Conservation (phyloP, 1,140 invertebrate genomes). For the Aleiodes sp. region DNA sequence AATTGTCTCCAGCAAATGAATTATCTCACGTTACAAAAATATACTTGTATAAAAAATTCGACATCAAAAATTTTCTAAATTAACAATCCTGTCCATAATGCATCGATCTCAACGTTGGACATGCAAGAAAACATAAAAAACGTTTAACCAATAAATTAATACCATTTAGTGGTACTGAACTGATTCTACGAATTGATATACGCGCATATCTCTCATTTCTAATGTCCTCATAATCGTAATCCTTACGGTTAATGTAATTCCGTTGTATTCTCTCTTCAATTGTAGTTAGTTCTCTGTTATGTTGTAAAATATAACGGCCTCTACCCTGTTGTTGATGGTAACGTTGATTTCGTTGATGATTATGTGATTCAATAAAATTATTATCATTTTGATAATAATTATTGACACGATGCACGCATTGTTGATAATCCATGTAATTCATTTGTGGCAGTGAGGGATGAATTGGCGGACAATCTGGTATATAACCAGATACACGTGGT, state of each 20-base stretch:
- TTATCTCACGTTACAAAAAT: too few relatives aligned
- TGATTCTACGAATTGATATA: constrained; percentile 40
- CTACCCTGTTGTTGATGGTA: constrained; percentile 28
- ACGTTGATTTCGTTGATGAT: constrained; percentile 19
- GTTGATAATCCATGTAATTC: constrained; percentile 45
- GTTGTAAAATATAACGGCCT: constrained; percentile 35
- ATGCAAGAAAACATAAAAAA: constrained; percentile 54
- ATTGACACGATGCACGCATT: constrained; percentile 50
- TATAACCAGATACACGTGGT: constrained; percentile 18
- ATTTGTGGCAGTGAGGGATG: constrained; percentile 54
- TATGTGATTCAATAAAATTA: constrained; percentile 31
- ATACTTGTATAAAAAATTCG: background rate
- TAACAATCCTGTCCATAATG: constrained; percentile 36
- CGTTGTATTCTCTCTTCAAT: constrained; percentile 30
- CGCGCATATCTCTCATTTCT: constrained; percentile 32
- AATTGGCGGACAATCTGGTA: constrained; percentile 36
- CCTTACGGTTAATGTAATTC: constrained; percentile 28
- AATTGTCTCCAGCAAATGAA: too few relatives aligned
- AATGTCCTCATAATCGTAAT: constrained; percentile 29
- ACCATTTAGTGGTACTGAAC: constrained; percentile 46
- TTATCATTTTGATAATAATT: constrained; percentile 38
- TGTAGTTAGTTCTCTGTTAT: constrained; percentile 25
- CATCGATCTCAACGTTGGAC: constrained; percentile 38
- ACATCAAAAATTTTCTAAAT: background rate
- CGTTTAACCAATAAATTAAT: constrained; percentile 54